Percentiles rank a stretch among this genome's conserved stretches.
Conservation (phyloP, 2,888 invertebrate species). For the Agrochola lychnidis region DNA sequence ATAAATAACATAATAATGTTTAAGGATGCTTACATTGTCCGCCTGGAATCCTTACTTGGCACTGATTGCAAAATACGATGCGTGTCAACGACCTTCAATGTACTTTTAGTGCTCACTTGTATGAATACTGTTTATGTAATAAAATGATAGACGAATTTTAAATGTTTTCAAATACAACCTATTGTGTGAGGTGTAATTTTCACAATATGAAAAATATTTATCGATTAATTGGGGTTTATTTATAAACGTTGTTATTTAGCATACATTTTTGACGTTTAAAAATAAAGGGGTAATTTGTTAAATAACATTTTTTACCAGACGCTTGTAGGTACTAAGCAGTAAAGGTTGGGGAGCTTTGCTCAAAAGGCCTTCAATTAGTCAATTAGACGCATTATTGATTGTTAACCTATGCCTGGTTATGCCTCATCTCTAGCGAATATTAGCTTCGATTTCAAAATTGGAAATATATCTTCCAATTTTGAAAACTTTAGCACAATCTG, state of each 20-base stretch:
- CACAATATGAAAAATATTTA: neutral
- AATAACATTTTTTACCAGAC: neutral
- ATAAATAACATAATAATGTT: slow-evolving; percentile 30
- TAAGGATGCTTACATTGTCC: slow-evolving; percentile 29
- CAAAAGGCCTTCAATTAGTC: slow-evolving; percentile 34
- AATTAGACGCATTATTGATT: slow-evolving; percentile 41
- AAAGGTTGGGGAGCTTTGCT: slow-evolving; percentile 30
- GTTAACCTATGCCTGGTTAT: slow-evolving; percentile 25
- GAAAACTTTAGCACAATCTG: neutral
- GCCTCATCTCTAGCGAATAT: slow-evolving; percentile 9
- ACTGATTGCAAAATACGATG: slow-evolving; percentile 47
- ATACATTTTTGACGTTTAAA: neutral
- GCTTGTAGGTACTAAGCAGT: neutral
- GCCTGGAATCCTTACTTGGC: slow-evolving; percentile 40
- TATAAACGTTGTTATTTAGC: neutral
- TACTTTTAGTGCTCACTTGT: slow-evolving; percentile 10
- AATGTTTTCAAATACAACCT: neutral
- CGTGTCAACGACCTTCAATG: slow-evolving; percentile 40
- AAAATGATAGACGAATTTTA: neutral
- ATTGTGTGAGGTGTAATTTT: neutral
- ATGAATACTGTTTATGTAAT: slow-evolving; percentile 9
- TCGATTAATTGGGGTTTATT: neutral
- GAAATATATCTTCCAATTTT: neutral
- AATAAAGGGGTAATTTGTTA: neutral
- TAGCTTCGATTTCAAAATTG: slow-evolving; percentile 11